A percentile compares a stretch with the other conserved stretches of the same genome.
phyloP scores from a whole-genome alignment of 2,888 invertebrate genomes.

The Aphodius sticticus region DNA sequence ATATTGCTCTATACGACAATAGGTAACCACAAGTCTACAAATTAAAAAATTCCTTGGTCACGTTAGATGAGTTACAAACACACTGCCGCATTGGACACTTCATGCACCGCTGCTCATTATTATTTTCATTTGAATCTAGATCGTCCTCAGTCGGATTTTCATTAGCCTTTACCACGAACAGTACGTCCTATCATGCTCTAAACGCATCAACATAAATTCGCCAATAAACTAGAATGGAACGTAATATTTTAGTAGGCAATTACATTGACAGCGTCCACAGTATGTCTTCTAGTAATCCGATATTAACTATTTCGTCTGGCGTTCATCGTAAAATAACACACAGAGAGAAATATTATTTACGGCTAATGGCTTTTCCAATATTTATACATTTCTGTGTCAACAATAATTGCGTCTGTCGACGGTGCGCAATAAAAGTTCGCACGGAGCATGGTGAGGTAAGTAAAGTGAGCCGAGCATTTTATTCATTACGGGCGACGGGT shows the following conservation, averaged over 20 bases:
- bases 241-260: neutral
- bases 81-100: neutral
- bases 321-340: neutral
- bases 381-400: neutral
- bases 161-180: neutral
- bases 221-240: neutral
- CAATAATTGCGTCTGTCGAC: neutral
- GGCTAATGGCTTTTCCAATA: neutral
- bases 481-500: neutral
- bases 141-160: neutral
- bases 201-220: neutral
- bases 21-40: neutral
- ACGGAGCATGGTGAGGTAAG: neutral
- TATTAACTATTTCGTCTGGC: neutral
- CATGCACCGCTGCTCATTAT: neutral
- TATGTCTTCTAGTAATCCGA: neutral
- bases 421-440: neutral
- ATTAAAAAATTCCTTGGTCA: neutral
- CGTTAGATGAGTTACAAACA: neutral
- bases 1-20: neutral
- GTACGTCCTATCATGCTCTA: neutral
- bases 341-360: neutral
- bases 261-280: neutral
- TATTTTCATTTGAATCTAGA: neutral
- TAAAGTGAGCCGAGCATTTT: neutral